Conservation (phyloP, 2,888 invertebrate species). For the Drosophila niveifrons region DNA sequence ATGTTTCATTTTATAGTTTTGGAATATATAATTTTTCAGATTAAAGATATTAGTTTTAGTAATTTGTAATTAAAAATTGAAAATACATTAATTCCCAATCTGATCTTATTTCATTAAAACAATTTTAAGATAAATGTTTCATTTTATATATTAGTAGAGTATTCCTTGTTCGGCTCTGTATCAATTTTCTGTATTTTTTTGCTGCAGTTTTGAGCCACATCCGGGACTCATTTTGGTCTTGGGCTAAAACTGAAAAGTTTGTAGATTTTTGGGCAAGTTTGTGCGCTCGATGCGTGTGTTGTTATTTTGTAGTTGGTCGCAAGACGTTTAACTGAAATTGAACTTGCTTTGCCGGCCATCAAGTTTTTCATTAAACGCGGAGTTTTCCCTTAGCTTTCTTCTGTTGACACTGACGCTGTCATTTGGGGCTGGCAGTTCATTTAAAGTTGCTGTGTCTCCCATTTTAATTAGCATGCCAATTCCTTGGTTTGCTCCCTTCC, state of each 20-base stretch:
- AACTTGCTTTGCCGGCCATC: conserved; percentile 50
- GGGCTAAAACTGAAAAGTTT: conserved; percentile 57
- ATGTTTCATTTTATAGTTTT: no score
- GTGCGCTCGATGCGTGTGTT: conserved; percentile 52
- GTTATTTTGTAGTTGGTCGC: conserved; percentile 46
- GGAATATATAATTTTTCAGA: no score
- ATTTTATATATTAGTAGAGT: neutral
- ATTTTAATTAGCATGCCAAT: conserved; percentile 73
- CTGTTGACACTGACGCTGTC: conserved; percentile 50
- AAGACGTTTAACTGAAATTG: conserved; percentile 60
- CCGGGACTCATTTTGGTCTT: conserved; percentile 68
- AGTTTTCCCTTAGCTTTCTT: conserved; percentile 22
- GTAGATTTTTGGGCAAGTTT: conserved; percentile 51
- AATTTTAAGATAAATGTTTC: no score
- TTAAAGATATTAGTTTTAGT: no score
- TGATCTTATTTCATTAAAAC: no score
- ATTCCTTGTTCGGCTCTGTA: neutral
- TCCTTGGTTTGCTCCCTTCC: conserved; percentile 15
- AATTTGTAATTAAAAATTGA: no score
- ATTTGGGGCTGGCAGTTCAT: conserved; percentile 70
- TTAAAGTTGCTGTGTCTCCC: conserved; percentile 65
- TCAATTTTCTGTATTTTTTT: conserved; percentile 34
- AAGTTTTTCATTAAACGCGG: conserved; percentile 67
- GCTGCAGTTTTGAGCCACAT: conserved; percentile 57
- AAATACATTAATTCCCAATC: no score